Conservation (phyloP, 2,797 vertebrate species). For the Pseudocheirus occidentalis region DNA sequence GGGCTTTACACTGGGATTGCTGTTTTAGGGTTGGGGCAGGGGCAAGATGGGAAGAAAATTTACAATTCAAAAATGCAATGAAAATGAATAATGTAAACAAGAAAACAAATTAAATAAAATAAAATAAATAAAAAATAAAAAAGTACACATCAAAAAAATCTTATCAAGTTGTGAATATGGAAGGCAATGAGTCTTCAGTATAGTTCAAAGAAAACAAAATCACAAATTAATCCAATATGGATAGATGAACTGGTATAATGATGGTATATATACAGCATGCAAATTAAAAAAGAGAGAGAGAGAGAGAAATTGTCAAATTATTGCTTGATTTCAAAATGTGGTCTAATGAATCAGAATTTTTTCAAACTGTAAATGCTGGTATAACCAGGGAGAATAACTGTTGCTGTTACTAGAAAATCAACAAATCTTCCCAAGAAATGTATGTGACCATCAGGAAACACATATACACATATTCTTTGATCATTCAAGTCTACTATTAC, state of each 20-base stretch:
- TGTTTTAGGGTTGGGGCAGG: too few relatives aligned
- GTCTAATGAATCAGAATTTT: constrained; percentile 66
- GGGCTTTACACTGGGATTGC: too few relatives aligned
- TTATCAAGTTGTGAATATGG: constrained; percentile 46
- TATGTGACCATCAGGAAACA: neutral
- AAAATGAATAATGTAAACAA: too few relatives aligned
- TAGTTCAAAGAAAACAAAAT: constrained; percentile 45
- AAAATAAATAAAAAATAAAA: too few relatives aligned
- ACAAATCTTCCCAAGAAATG: neutral
- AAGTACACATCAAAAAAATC: too few relatives aligned
- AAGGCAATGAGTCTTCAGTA: constrained; percentile 40
- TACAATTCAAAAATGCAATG: too few relatives aligned
- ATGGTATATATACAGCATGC: constrained; percentile 24
- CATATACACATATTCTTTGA: neutral
- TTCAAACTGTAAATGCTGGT: neutral
- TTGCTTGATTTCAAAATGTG: constrained; percentile 58
- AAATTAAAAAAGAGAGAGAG: neutral
- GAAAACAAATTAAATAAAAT: too few relatives aligned
- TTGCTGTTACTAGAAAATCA: neutral
- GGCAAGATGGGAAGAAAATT: too few relatives aligned
- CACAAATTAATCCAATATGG: constrained; percentile 59
- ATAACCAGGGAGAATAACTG: constrained; percentile 52
- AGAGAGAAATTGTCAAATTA: constrained; percentile 34
- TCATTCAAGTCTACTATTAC: neutral
- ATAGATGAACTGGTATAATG: constrained; percentile 57